phyloP scores from a whole-genome alignment of 2,797 vertebrate species.

The Microtus agrestis region DNA sequence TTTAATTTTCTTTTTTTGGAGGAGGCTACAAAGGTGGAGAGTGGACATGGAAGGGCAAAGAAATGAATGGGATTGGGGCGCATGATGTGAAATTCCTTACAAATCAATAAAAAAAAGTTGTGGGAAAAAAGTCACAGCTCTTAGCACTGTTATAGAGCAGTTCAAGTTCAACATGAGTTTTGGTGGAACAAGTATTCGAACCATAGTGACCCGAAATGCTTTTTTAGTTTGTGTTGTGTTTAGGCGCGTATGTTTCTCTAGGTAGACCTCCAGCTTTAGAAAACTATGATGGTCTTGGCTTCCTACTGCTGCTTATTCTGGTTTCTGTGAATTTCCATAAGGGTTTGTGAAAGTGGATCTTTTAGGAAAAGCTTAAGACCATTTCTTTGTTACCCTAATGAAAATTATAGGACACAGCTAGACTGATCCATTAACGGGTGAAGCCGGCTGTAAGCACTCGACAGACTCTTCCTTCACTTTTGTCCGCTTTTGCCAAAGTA shows the following conservation, averaged over 20 bases:
- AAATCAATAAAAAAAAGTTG: neutral
- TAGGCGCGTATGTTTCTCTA: constrained; percentile 17
- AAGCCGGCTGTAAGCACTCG: constrained; percentile 52
- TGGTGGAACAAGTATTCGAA: neutral
- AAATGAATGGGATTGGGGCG: neutral
- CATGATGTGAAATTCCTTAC: neutral
- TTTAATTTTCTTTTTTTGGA: neutral
- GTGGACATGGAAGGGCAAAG: neutral
- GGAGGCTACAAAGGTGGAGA: neutral
- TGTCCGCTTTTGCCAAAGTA: constrained; percentile 72
- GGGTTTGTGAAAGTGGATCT: constrained; percentile 18
- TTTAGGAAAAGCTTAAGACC: neutral
- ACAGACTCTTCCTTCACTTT: constrained; percentile 61
- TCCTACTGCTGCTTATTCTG: constrained; percentile 19
- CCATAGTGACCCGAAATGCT: neutral
- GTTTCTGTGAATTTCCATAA: constrained; percentile 55
- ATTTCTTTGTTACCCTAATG: constrained; percentile 37
- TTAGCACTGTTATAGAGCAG: neutral
- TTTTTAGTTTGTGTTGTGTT: constrained; percentile 2
- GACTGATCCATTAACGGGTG: constrained; percentile 49
- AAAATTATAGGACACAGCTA: constrained; percentile 68
- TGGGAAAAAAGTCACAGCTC: neutral
- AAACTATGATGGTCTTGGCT: constrained; percentile 10
- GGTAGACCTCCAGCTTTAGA: constrained; percentile 44
- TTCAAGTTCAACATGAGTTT: neutral